Evolutionary conservation across 2,113 vertebrate species (phyloP).

Genomic region (Alosa alosa): DNA sequence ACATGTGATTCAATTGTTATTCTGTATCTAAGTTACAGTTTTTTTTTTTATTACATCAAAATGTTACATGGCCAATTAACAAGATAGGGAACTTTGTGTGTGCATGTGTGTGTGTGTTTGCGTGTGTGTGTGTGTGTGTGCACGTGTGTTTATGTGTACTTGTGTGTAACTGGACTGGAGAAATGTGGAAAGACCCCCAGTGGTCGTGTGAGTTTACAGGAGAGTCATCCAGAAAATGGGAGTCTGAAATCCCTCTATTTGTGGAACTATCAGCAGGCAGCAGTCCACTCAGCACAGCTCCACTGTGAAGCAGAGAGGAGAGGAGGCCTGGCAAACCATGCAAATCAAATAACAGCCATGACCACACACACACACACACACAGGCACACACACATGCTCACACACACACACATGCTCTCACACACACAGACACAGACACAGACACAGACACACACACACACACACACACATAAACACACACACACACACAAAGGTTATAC

Average conservation of each 20-base stretch:
- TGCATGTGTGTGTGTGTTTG: neutral
- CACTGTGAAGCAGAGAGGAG: neutral
- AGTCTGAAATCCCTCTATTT: conserved; percentile 71
- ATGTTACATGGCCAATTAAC: too few relatives aligned
- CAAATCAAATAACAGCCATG: neutral
- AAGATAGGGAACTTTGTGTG: neutral
- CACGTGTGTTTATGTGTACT: neutral
- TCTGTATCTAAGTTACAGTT: too few relatives aligned
- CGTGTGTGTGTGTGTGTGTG: neutral
- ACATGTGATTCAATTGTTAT: too few relatives aligned
- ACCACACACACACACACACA: neutral
- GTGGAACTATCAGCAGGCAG: conserved; percentile 74
- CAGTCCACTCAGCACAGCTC: conserved; percentile 43
- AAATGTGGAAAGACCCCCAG: conserved; percentile 36
- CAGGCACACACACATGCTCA: too few relatives aligned
- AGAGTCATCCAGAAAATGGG: conserved; percentile 70
- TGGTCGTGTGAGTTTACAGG: conserved; percentile 44
- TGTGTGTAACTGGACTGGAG: neutral
- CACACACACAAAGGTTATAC: too few relatives aligned
- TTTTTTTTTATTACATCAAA: too few relatives aligned
- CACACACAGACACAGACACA: neutral
- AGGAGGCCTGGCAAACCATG: neutral
- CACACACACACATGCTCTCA: neutral
- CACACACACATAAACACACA: neutral
- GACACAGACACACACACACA: neutral